A percentile compares a stretch with the other conserved stretches of the same genome.
phyloP scores from a whole-genome alignment of 2,113 vertebrate genomes.

The Chlamydotis undulata region DNA sequence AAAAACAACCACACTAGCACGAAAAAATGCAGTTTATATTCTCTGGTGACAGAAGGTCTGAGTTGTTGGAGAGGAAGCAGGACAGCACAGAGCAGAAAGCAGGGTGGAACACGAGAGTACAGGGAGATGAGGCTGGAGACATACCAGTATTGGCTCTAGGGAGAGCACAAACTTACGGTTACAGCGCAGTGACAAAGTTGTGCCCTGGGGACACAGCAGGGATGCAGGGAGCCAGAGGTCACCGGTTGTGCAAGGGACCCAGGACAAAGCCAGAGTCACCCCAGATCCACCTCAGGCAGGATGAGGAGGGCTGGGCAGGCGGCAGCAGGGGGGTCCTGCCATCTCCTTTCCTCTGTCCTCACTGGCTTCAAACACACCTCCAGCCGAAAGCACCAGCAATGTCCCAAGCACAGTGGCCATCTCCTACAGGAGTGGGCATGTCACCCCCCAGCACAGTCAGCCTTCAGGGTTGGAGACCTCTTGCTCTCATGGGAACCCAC shows the following conservation, averaged over 20 bases:
- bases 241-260: background rate
- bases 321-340: background rate
- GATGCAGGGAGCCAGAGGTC: background rate
- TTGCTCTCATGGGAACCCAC: background rate
- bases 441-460: background rate
- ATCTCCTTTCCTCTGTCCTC: background rate
- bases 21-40: background rate
- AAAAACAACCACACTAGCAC: background rate
- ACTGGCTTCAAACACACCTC: background rate
- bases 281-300: background rate
- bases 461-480: background rate
- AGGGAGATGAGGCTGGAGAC: background rate
- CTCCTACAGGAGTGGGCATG: rapidly evolving
- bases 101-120: background rate
- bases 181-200: background rate
- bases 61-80: background rate
- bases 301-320: background rate
- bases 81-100: background rate
- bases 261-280: background rate
- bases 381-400: background rate
- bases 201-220: background rate
- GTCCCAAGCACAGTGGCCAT: background rate
- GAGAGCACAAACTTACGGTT: background rate
- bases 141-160: background rate
- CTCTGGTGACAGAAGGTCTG: background rate